These are phyloP conservation scores for Thalassophryne amazonica DNA, from an alignment of 2,797 vertebrate genomes.

Conservation along the genomic window DNA sequence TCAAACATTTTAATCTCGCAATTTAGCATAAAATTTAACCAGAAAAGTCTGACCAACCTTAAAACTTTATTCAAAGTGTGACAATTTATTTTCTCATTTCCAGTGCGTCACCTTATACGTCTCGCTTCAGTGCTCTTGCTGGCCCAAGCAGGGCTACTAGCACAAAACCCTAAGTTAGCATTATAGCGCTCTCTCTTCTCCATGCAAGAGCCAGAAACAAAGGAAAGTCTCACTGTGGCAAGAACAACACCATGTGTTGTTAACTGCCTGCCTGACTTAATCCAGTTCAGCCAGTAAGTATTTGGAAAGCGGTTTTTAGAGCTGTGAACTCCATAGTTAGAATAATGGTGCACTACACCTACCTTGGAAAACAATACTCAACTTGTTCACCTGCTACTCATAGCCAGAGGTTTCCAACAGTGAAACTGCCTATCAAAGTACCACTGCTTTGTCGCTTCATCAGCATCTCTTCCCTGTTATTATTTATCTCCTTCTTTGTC, in stretches of 20 bases:
- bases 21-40: not conserved
- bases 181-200: constrained; percentile 50
- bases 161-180: constrained; percentile 10
- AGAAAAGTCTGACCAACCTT: not conserved
- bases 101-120: not conserved
- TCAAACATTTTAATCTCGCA: constrained; percentile 9
- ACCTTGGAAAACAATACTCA: constrained; percentile 70
- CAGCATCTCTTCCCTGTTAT: constrained; percentile 10
- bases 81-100: not conserved
- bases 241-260: constrained; percentile 74
- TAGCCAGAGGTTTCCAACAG: constrained; percentile 45
- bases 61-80: not conserved
- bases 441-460: constrained; percentile 13
- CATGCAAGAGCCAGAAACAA: constrained; percentile 53
- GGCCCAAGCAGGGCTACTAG: not conserved
- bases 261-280: constrained; percentile 68
- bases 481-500: constrained; percentile 8
- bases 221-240: constrained; percentile 49
- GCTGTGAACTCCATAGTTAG: constrained; percentile 70
- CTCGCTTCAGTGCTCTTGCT: not conserved
- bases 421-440: constrained; percentile 29
- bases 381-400: constrained; percentile 62
- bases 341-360: constrained; percentile 57
- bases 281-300: constrained; percentile 78
- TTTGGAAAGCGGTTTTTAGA: constrained; percentile 87